Percentiles rank a stretch among this genome's conserved stretches.
Evolutionary conservation across 53 echinoderm and acorn worm genomes (phyloP).

Genomic region (Stichopus horrens): DNA sequence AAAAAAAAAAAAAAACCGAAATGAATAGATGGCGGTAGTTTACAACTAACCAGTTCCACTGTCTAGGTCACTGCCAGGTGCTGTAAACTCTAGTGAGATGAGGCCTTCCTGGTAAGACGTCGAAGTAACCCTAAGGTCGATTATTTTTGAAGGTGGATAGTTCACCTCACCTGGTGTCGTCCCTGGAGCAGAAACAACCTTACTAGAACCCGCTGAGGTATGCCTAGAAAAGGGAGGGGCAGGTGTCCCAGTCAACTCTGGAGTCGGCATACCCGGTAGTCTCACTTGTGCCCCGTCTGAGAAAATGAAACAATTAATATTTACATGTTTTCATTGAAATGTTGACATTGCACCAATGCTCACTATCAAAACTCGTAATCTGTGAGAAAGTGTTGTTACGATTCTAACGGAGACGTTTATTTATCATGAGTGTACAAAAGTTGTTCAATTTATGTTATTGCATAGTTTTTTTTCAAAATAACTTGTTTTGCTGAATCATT

Average conservation of each 20-base stretch:
- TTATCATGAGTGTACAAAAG: too few species aligned
- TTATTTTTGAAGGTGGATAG: conserved; percentile 1
- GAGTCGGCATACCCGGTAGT: conserved; percentile 4
- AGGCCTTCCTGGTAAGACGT: background rate
- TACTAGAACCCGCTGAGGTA: conserved; percentile 1
- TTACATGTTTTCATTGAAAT: too few species aligned
- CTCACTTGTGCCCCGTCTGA: background rate
- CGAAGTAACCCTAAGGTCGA: conserved; percentile 7
- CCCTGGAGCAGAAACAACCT: background rate
- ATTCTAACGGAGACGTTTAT: too few species aligned
- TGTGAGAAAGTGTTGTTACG: too few species aligned
- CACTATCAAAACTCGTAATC: too few species aligned
- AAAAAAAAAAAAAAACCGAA: too few species aligned
- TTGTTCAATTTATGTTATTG: too few species aligned
- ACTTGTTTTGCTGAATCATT: too few species aligned
- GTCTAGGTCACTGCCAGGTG: conserved; percentile 12
- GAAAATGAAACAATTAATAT: background rate
- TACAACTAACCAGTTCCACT: background rate
- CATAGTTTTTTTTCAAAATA: too few species aligned
- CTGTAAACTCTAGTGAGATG: background rate
- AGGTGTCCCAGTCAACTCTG: background rate
- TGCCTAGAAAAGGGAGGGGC: conserved; percentile 5
- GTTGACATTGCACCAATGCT: too few species aligned
- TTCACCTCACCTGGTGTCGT: background rate
- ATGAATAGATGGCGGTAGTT: too few species aligned